Base-by-base conservation (phyloP, 2,888 invertebrate species). In the Tholera decimalis region DNA sequence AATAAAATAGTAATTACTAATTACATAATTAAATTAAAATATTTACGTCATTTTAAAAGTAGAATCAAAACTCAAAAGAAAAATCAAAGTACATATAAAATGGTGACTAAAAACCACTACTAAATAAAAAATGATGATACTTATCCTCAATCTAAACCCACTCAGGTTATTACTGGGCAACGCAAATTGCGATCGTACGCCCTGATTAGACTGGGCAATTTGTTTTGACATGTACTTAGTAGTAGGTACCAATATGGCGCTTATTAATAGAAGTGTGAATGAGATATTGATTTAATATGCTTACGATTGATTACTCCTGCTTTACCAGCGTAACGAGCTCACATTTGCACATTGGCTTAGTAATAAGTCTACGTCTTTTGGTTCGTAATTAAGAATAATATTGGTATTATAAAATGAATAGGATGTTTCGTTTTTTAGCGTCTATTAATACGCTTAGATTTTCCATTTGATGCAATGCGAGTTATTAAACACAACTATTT, bases 171-270 rank as follows among this genome's bases (percentile, higher is more conserved):
- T 77, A 75, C 60, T 15, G 49, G 46, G 33, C 59, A 54, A 28
- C 65, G 70, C 77, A 76, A 77, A 73, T 78, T 65, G 63, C 66
- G 82, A 88, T 86, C 73, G 67, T 58, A 56, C 51, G 57, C 53
- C 44, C 62, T 77, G 80, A 83, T 81, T 77, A 77, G 68, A 60
- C 28, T n/a, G 39, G 56, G 77, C 81, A 82, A 86, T 86, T 86
- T 83, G 73, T 88, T 85, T 82, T 83, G 85, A 85, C 88, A 84
- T 75, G 67, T 84, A 83, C 82, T 83, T 83, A 85, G 62, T 69
- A 74, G 60, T 24, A 35, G 30, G 60, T 56, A 41, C 41, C 20
- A 35, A 47, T 53, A 26, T 33, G 9, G n/a, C 20, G 11, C 7
- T 72, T 58, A 72, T 76, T 72, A 72, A 59, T 59, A 39, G 9